A percentile compares a stretch with the other conserved stretches of the same genome.
Evolutionary conservation across 1,140 invertebrate genomes (phyloP).

Genomic region (Bombus soroeensis): DNA sequence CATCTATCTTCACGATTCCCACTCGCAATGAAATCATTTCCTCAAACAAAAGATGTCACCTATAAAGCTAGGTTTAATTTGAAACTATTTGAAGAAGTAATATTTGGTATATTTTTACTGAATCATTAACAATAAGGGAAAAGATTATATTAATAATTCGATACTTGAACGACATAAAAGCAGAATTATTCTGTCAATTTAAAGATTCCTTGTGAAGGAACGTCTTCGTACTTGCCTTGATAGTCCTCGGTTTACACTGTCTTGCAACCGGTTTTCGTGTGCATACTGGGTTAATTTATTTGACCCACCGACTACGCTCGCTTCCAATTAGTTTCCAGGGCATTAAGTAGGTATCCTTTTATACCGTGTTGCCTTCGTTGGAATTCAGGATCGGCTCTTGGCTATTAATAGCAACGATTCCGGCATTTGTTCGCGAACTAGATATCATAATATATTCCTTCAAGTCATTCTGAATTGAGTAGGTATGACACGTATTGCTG

Average conservation of each 20-base stretch:
- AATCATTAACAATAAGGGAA: background rate
- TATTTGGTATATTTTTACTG: background rate
- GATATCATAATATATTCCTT: background rate
- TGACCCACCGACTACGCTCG: constrained; percentile 68
- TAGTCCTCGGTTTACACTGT: constrained; percentile 52
- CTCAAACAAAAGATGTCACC: background rate
- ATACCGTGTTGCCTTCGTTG: constrained; percentile 6
- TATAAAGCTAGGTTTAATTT: background rate
- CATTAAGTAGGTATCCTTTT: constrained; percentile 50
- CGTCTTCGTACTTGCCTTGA: constrained; percentile 28
- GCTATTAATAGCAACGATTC: constrained; percentile 18
- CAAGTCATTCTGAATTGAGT: background rate
- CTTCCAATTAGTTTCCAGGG: constrained; percentile 66
- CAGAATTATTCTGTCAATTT: constrained; percentile 29
- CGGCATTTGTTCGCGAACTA: background rate
- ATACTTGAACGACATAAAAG: background rate
- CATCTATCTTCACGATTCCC: background rate
- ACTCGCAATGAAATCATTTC: background rate
- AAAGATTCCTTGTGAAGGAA: background rate
- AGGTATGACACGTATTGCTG: background rate
- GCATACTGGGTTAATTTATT: constrained; percentile 77
- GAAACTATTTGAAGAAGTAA: background rate
- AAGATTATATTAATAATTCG: background rate
- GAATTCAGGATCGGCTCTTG: constrained; percentile 6
- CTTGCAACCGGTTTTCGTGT: constrained; percentile 41